Percentiles rank a stretch among this genome's conserved stretches.
phyloP scores from a whole-genome alignment of 1,140 invertebrate species.

The Achroia grisella region DNA sequence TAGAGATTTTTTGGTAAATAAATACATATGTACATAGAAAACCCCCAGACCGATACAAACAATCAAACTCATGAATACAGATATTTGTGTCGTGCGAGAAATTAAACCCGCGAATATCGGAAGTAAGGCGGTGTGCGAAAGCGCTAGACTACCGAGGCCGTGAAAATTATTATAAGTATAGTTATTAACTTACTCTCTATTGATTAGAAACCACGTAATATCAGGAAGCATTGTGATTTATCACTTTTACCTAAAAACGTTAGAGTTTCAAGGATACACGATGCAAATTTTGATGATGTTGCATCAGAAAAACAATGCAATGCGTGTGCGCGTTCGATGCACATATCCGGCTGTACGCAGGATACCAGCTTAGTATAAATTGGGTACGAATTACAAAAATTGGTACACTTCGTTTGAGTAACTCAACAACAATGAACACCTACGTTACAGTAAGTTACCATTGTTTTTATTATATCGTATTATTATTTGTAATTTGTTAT shows the following conservation, averaged over 20 bases:
- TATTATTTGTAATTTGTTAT: not conserved
- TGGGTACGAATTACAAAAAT: constrained; percentile 1
- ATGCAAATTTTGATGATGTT: constrained; percentile 15
- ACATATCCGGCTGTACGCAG: constrained; percentile 9
- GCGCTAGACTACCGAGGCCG: too few species aligned
- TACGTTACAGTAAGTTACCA: constrained; percentile 40
- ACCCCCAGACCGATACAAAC: too few species aligned
- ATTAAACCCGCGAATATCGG: too few species aligned
- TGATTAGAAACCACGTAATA: not conserved
- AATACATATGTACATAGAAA: too few species aligned
- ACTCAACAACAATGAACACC: constrained; percentile 43
- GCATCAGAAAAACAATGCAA: constrained; percentile 6
- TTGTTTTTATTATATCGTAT: constrained; percentile 1
- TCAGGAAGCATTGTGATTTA: too few species aligned
- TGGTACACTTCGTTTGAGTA: constrained; percentile 48
- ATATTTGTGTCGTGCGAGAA: too few species aligned
- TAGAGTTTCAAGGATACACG: constrained; percentile 14
- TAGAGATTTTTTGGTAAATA: not conserved
- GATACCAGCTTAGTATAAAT: constrained; percentile 35
- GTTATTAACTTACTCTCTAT: not conserved
- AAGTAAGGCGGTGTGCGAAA: too few species aligned
- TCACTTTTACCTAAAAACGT: not conserved
- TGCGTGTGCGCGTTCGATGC: not conserved
- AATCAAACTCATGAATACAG: too few species aligned
- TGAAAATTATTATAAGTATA: too few species aligned